Evolutionary conservation across 2,113 vertebrate species (phyloP).

Genomic region (Pygoscelis adeliae): DNA sequence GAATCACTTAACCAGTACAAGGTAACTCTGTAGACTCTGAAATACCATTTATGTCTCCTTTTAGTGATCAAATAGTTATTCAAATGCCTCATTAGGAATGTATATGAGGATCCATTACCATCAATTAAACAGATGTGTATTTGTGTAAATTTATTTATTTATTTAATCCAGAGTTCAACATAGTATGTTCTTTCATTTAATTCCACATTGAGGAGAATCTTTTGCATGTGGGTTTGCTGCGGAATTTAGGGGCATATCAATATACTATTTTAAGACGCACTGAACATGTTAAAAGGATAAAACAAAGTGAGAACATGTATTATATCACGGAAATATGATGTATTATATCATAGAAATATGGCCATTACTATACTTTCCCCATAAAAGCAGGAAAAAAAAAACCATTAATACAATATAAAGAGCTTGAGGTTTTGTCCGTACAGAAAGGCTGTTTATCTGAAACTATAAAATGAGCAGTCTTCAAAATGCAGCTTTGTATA

Average conservation of each 20-base stretch:
- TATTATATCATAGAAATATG: background rate
- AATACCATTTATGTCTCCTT: background rate
- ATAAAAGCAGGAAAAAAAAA: background rate
- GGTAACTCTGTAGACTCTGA: background rate
- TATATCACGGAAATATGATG: background rate
- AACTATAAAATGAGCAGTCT: background rate
- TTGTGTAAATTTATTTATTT: background rate
- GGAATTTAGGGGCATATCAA: background rate
- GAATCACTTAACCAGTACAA: background rate
- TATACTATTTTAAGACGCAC: background rate
- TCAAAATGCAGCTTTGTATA: background rate
- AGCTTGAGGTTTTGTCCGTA: background rate
- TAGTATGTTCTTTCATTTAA: background rate
- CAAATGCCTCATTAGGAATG: conserved; percentile 74
- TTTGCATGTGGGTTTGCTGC: background rate
- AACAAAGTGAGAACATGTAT: background rate
- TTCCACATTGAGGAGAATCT: background rate
- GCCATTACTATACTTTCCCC: background rate
- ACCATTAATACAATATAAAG: background rate
- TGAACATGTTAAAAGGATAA: background rate
- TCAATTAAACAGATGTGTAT: background rate
- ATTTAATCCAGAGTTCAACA: background rate
- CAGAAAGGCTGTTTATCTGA: background rate
- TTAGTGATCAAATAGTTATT: conserved; percentile 52
- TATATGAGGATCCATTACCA: conserved; percentile 3